These are phyloP conservation scores for Promerops cafer DNA, from an alignment of 2,113 vertebrate genomes.

Conservation along the genomic window DNA sequence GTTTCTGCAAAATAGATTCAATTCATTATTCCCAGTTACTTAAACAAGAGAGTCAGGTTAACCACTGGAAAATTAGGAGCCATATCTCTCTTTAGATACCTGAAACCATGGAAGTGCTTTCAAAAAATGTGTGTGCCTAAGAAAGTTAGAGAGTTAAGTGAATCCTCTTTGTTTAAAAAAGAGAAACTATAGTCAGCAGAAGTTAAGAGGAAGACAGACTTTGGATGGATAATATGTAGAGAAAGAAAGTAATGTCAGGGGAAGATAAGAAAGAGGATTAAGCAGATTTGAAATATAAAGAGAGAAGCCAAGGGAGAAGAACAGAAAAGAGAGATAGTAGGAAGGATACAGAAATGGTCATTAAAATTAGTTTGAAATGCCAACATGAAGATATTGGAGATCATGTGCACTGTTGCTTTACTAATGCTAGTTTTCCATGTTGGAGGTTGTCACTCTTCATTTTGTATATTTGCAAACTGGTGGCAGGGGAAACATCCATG, in stretches of 20 bases:
- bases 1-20: neutral
- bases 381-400: neutral
- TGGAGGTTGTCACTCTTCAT: neutral
- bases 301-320: neutral
- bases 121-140: neutral
- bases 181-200: neutral
- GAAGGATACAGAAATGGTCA: neutral
- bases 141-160: neutral
- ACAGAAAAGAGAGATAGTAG: neutral
- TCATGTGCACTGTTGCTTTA: neutral
- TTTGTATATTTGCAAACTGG: neutral
- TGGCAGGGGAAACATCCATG: neutral
- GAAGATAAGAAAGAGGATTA: neutral
- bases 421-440: neutral
- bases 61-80: neutral
- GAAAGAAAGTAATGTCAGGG: neutral
- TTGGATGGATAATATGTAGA: neutral
- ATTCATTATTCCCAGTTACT: neutral
- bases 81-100: neutral
- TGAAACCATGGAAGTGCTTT: neutral
- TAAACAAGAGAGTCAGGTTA: neutral
- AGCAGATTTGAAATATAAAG: neutral
- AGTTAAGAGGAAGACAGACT: neutral
- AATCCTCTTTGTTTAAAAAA: neutral
- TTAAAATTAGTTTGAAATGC: neutral